Evolutionary conservation across 2,113 vertebrate genomes (phyloP).

Genomic region (Lagenorhynchus albirostris): DNA sequence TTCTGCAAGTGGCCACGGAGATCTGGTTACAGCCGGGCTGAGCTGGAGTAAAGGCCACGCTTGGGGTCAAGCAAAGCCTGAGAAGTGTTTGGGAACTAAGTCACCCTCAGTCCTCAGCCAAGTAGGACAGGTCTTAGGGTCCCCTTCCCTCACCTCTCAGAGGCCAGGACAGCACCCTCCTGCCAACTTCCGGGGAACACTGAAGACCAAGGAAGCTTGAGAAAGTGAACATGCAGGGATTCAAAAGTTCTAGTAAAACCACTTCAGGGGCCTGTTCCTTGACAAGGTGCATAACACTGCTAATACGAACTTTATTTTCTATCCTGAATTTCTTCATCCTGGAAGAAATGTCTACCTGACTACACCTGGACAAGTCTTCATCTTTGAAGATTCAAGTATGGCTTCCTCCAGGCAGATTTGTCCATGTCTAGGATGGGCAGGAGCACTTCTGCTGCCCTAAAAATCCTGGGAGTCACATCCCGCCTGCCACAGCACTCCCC

Average conservation of each 20-base stretch:
- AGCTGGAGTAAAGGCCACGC: neutral
- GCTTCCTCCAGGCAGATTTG: too few species aligned
- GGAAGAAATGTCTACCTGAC: neutral
- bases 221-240: rapidly evolving
- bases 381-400: neutral
- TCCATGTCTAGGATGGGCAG: rapidly evolving
- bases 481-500: rapidly evolving
- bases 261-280: rapidly evolving
- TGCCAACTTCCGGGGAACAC: neutral
- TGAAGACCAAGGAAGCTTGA: neutral
- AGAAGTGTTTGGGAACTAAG: neutral
- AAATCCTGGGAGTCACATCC: neutral
- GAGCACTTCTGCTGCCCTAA: neutral
- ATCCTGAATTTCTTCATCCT: neutral
- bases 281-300: neutral
- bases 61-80: neutral
- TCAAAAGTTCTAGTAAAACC: neutral
- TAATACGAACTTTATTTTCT: neutral
- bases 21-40: neutral
- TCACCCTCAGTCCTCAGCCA: neutral
- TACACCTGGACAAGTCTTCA: neutral
- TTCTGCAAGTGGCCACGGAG: neutral
- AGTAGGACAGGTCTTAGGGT: neutral
- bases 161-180: rapidly evolving
- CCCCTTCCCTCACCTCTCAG: neutral